phyloP scores from a whole-genome alignment of 2,888 invertebrate genomes.

The Griposia aprilina region DNA sequence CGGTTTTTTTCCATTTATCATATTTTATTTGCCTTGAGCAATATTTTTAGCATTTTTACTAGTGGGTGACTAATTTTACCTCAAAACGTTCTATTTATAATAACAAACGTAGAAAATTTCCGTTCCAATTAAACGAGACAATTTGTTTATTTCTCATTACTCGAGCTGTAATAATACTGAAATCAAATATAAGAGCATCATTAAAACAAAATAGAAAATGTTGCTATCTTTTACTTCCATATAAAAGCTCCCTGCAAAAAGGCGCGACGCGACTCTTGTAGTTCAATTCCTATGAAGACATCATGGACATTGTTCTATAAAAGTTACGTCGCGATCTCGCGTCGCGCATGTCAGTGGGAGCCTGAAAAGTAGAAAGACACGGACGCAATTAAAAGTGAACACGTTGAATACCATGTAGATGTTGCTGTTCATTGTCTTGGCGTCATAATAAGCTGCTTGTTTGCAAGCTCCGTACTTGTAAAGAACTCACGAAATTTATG shows the following conservation, averaged over 20 bases:
- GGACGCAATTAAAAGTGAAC: background rate
- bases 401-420: background rate
- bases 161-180: background rate
- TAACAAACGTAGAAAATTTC: background rate
- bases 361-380: background rate
- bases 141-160: constrained; percentile 5
- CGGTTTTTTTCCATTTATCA: background rate
- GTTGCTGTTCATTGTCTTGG: background rate
- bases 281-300: too few species aligned
- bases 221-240: background rate
- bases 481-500: background rate
- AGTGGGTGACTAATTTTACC: background rate
- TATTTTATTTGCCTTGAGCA: background rate
- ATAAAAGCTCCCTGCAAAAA: too few species aligned
- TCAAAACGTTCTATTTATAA: background rate
- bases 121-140: background rate
- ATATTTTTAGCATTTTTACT: background rate
- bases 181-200: background rate
- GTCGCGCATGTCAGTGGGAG: too few species aligned
- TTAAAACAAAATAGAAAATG: background rate
- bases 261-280: too few species aligned
- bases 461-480: background rate
- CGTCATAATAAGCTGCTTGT: background rate
- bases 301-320: too few species aligned
- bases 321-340: too few species aligned